A percentile compares a stretch with the other conserved stretches of the same genome.
These are phyloP conservation scores for Trichechus manatus DNA, from an alignment of 2,113 vertebrate genomes.

Conservation along the genomic window DNA sequence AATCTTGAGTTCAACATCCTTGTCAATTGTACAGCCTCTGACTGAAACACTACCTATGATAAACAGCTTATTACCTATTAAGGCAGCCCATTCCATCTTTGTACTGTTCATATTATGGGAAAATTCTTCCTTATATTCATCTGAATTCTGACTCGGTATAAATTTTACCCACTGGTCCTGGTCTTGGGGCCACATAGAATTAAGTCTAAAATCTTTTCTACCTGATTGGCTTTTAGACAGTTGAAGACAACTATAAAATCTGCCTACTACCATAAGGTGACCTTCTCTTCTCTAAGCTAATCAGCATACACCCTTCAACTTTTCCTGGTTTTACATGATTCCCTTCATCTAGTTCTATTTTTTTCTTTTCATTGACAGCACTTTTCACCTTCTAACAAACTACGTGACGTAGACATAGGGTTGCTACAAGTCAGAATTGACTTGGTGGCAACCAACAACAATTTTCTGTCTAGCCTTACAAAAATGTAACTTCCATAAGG, in stretches of 20 bases:
- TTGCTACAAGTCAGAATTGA: too few relatives aligned
- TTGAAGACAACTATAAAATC: background rate
- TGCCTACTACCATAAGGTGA: background rate
- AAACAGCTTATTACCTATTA: background rate
- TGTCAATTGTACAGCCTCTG: background rate
- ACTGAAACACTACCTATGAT: background rate
- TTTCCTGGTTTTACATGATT: background rate
- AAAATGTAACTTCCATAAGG: background rate
- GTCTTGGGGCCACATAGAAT: background rate
- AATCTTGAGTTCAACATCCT: background rate
- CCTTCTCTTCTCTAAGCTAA: background rate
- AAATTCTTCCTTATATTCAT: background rate
- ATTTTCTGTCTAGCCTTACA: background rate
- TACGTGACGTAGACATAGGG: background rate
- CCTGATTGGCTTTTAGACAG: background rate
- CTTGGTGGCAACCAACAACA: too few relatives aligned
- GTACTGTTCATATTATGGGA: background rate
- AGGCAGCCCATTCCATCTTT: background rate
- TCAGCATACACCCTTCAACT: background rate
- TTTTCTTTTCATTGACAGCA: background rate
- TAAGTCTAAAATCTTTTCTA: background rate
- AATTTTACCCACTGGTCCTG: background rate
- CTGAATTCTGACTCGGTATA: background rate
- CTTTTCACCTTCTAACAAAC: slow-evolving; percentile 33
- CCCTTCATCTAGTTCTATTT: background rate